phyloP scores from a whole-genome alignment of 2,888 invertebrate genomes.

The Octonoba sinensis region DNA sequence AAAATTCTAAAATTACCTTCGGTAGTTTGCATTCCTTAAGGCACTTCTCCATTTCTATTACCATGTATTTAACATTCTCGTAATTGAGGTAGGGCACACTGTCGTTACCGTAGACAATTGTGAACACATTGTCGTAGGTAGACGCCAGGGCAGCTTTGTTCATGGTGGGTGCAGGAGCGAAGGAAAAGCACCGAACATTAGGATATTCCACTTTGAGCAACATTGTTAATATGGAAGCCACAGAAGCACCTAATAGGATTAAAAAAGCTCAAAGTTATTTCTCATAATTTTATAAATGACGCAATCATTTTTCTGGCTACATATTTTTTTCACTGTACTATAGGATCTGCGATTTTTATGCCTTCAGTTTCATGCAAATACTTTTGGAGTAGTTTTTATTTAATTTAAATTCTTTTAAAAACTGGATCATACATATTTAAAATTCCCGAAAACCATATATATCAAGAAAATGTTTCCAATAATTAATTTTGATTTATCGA shows the following conservation, averaged over 20 bases:
- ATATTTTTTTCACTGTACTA: too few species aligned
- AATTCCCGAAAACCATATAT: too few species aligned
- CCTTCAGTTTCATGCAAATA: too few species aligned
- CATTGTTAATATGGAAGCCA: slow-evolving; percentile 40
- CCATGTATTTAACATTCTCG: slow-evolving; percentile 31
- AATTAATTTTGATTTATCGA: too few species aligned
- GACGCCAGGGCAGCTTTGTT: slow-evolving; percentile 8
- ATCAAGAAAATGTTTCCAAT: too few species aligned
- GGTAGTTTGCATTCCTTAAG: slow-evolving; percentile 43
- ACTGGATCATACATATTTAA: too few species aligned
- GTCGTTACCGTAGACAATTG: slow-evolving; percentile 47
- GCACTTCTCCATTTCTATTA: slow-evolving; percentile 30
- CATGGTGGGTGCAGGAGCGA: slow-evolving; percentile 43
- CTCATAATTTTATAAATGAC: too few species aligned
- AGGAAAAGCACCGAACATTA: slow-evolving; percentile 35
- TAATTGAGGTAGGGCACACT: slow-evolving; percentile 41
- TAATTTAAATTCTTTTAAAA: too few species aligned
- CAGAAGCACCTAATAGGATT: slow-evolving; percentile 30
- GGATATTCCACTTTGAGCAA: slow-evolving; percentile 23
- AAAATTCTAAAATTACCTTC: slow-evolving; percentile 34
- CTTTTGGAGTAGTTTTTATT: too few species aligned
- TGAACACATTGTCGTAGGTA: slow-evolving; percentile 15
- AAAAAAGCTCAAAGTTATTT: not conserved
- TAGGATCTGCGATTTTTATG: too few species aligned
- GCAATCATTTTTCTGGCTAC: too few species aligned